phyloP scores from a whole-genome alignment of 2,113 vertebrate genomes.

The Chelonoidis abingdonii region DNA sequence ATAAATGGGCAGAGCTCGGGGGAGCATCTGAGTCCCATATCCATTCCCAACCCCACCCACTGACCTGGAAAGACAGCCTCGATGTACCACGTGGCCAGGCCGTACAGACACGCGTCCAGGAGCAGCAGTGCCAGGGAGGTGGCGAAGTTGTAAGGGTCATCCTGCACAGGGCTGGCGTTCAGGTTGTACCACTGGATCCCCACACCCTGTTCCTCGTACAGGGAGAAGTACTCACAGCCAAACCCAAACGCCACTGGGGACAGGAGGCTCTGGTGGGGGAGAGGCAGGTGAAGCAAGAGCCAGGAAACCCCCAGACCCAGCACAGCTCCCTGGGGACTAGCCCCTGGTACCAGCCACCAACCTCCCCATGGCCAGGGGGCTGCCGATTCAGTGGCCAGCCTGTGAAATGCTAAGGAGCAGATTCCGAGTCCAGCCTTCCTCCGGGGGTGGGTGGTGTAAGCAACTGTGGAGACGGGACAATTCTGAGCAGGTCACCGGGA shows the following conservation, averaged over 20 bases:
- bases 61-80: conserved; percentile 92
- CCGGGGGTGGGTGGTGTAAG: neutral
- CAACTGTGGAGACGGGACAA: too few species aligned
- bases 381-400: neutral
- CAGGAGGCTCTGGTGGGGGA: conserved; percentile 84
- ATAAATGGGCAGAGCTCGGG: neutral
- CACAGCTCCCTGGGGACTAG: accelerated
- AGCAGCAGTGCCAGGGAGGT: conserved; percentile 83
- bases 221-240: conserved; percentile 90
- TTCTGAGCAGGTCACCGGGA: neutral
- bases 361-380: neutral
- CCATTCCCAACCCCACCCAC: neutral
- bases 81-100: conserved; percentile 88
- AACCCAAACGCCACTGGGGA: conserved; percentile 95
- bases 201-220: conserved; percentile 91
- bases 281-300: neutral
- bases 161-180: conserved; percentile 79
- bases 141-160: conserved; percentile 86
- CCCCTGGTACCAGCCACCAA: neutral
- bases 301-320: neutral
- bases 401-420: too few species aligned
- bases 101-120: conserved; percentile 85
- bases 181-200: conserved; percentile 92
- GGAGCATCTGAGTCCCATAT: neutral
- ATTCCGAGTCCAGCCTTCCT: neutral